These are phyloP conservation scores for Mechanitis messenoides DNA, from an alignment of 2,888 invertebrate species.

Conservation along the genomic window DNA sequence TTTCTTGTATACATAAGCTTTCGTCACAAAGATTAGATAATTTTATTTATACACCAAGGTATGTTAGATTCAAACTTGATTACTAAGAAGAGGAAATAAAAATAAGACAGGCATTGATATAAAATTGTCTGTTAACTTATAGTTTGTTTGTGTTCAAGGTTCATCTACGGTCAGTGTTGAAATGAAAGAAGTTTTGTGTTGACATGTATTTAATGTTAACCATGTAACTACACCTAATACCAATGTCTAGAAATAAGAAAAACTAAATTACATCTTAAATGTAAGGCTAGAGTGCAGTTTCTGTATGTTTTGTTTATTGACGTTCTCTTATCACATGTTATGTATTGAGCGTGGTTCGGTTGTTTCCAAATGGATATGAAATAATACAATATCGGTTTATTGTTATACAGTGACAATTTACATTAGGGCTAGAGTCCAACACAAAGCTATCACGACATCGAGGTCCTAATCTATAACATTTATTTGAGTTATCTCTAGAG, in stretches of 20 bases:
- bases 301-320: conserved; percentile 35
- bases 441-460: conserved; percentile 68
- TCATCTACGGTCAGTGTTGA: conserved; percentile 40
- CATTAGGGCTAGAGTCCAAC: conserved; percentile 27
- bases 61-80: no score
- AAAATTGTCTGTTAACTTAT: no score
- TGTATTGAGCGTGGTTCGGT: conserved; percentile 6
- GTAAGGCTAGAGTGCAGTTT: conserved; percentile 59
- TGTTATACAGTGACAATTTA: background rate
- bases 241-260: conserved; percentile 47
- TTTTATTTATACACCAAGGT: no score
- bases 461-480: conserved; percentile 69
- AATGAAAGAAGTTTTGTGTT: conserved; percentile 74
- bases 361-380: background rate
- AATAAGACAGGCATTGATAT: no score
- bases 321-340: conserved; percentile 27
- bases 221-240: conserved; percentile 71
- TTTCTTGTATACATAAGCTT: no score
- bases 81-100: no score
- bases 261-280: conserved; percentile 55
- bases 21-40: no score
- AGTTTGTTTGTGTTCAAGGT: background rate
- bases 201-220: conserved; percentile 75
- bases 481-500: conserved; percentile 72
- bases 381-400: conserved; percentile 6